Evolutionary conservation across 2,113 vertebrate genomes (phyloP).

Genomic region (Pseudonaja textilis): DNA sequence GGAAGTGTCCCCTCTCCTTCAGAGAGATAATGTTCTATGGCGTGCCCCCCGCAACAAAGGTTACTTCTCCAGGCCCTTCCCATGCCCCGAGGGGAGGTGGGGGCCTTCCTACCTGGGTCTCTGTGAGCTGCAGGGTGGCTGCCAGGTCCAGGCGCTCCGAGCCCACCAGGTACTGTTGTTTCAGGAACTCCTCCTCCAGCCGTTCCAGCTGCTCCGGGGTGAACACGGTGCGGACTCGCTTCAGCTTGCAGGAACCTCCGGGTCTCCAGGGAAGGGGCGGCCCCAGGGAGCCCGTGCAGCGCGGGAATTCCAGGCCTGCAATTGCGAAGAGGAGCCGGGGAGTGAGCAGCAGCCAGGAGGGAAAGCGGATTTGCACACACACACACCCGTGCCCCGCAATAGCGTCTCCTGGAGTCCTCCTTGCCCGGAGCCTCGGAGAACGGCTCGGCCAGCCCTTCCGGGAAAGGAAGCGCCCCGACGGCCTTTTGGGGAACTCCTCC

Average conservation of each 20-base stretch:
- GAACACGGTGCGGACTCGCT: constrained; percentile 74
- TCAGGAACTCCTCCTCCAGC: constrained; percentile 74
- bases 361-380: background rate
- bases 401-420: background rate
- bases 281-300: background rate
- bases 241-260: constrained; percentile 58
- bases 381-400: background rate
- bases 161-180: constrained; percentile 80
- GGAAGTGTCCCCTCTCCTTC: background rate
- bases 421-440: background rate
- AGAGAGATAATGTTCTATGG: background rate
- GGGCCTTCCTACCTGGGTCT: constrained; percentile 54
- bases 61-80: too few relatives aligned
- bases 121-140: constrained; percentile 69
- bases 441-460: too few relatives aligned
- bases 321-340: background rate
- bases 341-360: rapidly evolving
- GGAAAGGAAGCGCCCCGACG: background rate
- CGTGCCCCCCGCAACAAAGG: too few relatives aligned
- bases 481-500: background rate
- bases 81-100: background rate
- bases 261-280: constrained; percentile 44
- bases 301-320: constrained; percentile 61
- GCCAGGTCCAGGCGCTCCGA: constrained; percentile 73
- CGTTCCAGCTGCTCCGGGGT: constrained; percentile 75